Evolutionary conservation across 2,888 invertebrate species (phyloP), one percentile per base, ranked within the genome.

Genomic region (Sinotaia quadrata): DNA sequence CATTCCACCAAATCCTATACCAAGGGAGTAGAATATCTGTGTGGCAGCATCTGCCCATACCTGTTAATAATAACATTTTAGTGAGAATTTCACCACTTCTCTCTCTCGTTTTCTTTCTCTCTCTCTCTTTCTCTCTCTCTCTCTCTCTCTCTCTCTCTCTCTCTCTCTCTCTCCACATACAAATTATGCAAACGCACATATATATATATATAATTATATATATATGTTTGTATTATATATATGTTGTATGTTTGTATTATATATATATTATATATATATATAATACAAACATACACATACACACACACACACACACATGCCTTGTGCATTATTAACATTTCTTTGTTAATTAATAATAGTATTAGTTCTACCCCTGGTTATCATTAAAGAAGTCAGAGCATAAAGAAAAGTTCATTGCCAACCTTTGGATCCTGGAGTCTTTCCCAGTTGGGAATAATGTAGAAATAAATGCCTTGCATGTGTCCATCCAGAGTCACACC

Each of bases 401-500:
- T n/a, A n/a, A n/a, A n/a, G n/a, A n/a, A n/a, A n/a, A n/a, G n/a
- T n/a, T 49, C 49, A 49, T 24, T 21, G 24, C 31, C 29, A 63
- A 85, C 85, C 82, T 81, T 80, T 1, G 81, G 73, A 47, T 80
- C 75, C 1, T 49, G 60, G 1, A 85, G 79, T 60, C 74, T 78
- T 12, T 75, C 75, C 78, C 79, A 83, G 52, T 83, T 75, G n/a
- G 86, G 86, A 29, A 82, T 79, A 58, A 86, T 78, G 73, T 86
- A 86, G 69, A 82, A 86, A 61, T 82, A 73, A 49, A 86, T 79
- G 5, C 86, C 86, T 31, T 81, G 74, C 59, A 72, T 49, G 67
- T 81, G 76, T 5, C 86, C 86, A 0, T 80, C 81, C 37, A 86
- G 69, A 1, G 84, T 85, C 0, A 83, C 70, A 3, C 86, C 86